Evolutionary conservation across 2,113 vertebrate genomes (phyloP), one percentile per base, ranked within the genome.

Genomic region (Sphyrna mokarran): DNA sequence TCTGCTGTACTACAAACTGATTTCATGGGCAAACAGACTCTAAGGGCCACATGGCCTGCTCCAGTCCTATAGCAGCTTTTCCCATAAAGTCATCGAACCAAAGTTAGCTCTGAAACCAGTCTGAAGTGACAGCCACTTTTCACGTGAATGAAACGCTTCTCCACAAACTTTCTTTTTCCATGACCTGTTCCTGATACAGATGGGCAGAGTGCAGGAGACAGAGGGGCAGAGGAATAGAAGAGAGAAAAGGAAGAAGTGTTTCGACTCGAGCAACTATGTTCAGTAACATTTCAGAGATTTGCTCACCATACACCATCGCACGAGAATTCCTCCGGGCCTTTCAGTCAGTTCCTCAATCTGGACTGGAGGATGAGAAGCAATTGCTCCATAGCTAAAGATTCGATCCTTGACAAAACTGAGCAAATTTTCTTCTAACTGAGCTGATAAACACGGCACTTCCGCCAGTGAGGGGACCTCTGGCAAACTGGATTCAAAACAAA

Each of bases 381-480:
- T 98, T 0, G 98, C 98, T 91, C 99, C 98, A 4, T 99, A 99
- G 8, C 97, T 98, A 96, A 97, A 98, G 97, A 98, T 98, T 9
- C 98, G 97, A 86, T 98, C 98, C 96, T 98, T 98, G 96, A 99
- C 96, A 96, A 98, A 97, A 7, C 97, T 97, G 96, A 99, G 97
- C 96, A 99, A 96, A n/a, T 98, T 98, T 96, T 99, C 98, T 6
- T 99, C 99, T 96, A 99, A 96, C 97, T 99, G 99, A 96, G 99
- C 99, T 4, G 99, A 99, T 68, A 99, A 97, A 96, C 98, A 99
- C 83, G 99, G 98, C 76, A 99, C 99, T 0, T 99, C 99, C 96
- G 99, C 99, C 97, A 99, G 96, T 1, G 98, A 98, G 0, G 99
- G 99, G n/a, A 99, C 98, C 98, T 99, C 99, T 2, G 99, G 99